phyloP scores from a whole-genome alignment of 2,113 vertebrate species.

The Sialia sialis region DNA sequence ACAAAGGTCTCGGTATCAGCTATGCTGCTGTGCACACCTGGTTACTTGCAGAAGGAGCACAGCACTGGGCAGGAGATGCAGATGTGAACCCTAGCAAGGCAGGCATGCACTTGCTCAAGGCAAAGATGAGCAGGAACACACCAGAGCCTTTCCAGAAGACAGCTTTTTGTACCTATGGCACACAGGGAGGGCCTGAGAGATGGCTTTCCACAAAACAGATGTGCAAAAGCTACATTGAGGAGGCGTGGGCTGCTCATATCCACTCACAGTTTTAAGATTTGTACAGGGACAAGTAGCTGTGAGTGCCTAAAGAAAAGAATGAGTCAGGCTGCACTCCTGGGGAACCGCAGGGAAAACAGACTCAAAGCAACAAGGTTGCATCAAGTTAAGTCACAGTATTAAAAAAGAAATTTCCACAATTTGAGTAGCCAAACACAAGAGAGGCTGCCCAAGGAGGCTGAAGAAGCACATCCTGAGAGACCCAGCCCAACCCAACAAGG shows the following conservation, averaged over 20 bases:
- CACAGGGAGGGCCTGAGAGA: background rate
- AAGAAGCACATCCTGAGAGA: background rate
- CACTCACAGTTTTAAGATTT: background rate
- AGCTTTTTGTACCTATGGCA: background rate
- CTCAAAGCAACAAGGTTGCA: background rate
- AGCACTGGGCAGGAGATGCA: background rate
- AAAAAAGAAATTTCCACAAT: background rate
- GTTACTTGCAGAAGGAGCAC: background rate
- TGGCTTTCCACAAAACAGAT: background rate
- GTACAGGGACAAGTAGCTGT: fast-evolving
- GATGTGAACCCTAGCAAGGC: background rate
- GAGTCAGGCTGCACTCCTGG: background rate
- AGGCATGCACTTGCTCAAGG: background rate
- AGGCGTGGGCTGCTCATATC: fast-evolving
- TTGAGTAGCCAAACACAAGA: background rate
- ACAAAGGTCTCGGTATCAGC: background rate
- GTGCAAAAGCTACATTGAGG: background rate
- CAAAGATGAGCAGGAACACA: background rate
- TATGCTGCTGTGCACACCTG: background rate
- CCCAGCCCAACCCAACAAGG: background rate
- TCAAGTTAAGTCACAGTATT: background rate
- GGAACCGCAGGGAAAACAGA: background rate
- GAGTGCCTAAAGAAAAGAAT: background rate
- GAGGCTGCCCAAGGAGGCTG: background rate
- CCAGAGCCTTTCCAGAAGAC: background rate